phyloP scores from a whole-genome alignment of 2,888 invertebrate genomes.

The Nephrotoma guestfalica region DNA sequence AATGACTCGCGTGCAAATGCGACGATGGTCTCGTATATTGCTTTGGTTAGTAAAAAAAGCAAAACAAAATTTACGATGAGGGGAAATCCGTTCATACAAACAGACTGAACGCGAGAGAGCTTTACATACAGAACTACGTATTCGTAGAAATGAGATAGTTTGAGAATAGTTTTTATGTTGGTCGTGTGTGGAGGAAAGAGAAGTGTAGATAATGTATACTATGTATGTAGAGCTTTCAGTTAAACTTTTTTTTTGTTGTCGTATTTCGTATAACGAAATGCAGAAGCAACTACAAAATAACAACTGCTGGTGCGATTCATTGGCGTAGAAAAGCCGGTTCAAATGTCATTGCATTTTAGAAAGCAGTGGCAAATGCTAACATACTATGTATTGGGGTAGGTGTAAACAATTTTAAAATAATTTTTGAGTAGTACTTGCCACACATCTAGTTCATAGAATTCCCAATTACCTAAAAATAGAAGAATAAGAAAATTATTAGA shows the following conservation, averaged over 20 bases:
- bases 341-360: not conserved
- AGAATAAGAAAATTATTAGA: no score
- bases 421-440: no score
- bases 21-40: not conserved
- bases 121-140: not conserved
- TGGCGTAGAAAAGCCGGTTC: not conserved
- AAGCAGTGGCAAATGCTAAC: not conserved
- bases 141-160: not conserved
- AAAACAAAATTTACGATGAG: not conserved
- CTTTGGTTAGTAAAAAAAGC: not conserved
- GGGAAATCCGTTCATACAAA: not conserved
- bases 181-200: not conserved
- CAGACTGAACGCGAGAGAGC: not conserved
- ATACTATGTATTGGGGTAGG: not conserved
- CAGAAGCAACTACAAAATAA: not conserved
- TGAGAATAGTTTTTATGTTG: not conserved
- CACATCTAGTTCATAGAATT: no score
- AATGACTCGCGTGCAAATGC: constrained; percentile 1
- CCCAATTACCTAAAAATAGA: no score
- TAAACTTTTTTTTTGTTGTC: not conserved
- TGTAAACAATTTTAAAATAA: not conserved
- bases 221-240: not conserved
- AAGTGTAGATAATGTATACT: not conserved
- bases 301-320: not conserved
- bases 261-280: not conserved